Base-by-base conservation (phyloP, 2,113 vertebrate species). In the Stigmatopora nigra region DNA sequence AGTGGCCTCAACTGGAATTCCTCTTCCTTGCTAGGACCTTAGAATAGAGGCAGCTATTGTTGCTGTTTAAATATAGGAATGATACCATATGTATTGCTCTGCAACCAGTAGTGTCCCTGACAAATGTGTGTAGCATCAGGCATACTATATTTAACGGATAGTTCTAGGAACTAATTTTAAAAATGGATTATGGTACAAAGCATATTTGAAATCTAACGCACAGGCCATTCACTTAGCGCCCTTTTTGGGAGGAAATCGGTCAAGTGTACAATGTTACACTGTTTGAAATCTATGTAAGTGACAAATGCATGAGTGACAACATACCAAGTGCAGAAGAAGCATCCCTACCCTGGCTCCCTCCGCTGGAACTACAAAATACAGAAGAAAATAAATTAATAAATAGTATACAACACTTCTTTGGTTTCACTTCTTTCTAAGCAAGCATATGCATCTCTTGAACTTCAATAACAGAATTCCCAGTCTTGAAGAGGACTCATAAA, bases 261-360 rank as follows among this genome's bases (percentile, higher is more conserved):
- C 7, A 19, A 51, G 17, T 8, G n/a, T 51, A 8, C 17, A 51
- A 51, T n/a, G 17, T 19, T n/a, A 8, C 8, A 11, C 19, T 14
- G 20, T 41, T 41, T 41, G 9, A 41, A 41, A 10, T 41, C 38
- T 41, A n/a, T 52, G 35, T 13, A 15, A 25, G 41, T 8, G 61
- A 63, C 13, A 5, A 5, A 36, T 15, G 16, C 45, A 19, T 47
- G 41, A 9, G 45, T 5, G 2, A 6, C 31, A 67, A 83, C 88
- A 25, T 76, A 89, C 89, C 89, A 12, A 88, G 79, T 0, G 82
- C 79, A 47, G 87, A 89, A 17, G 88, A 88, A 22, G 85, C 83
- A 25, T 90, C 89, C 76, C 85, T 48, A 15, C 85, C 83, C 69
- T 81, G 84, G 47, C 75, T 70, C 2, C 69, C 80, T 5, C 64